phyloP scores from a whole-genome alignment of 2,888 invertebrate genomes.

The Epistrophella euchroma region DNA sequence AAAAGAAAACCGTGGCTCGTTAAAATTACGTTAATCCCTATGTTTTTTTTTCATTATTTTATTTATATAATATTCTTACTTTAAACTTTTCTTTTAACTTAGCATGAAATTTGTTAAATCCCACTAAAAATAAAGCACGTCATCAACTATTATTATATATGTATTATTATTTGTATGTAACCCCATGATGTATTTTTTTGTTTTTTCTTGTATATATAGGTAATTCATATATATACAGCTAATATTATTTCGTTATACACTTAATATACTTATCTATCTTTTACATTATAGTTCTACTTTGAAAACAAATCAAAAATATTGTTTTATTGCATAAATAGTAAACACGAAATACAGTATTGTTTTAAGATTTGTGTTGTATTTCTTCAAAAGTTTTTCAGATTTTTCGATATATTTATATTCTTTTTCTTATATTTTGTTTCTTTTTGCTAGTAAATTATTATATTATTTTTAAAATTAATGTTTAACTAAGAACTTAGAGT shows the following conservation, averaged over 20 bases:
- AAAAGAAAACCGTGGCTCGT: slow-evolving; percentile 71
- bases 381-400: slow-evolving; percentile 50
- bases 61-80: slow-evolving; percentile 45
- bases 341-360: slow-evolving; percentile 49
- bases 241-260: slow-evolving; percentile 45
- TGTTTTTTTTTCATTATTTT: slow-evolving; percentile 37
- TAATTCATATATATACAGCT: slow-evolving; percentile 62
- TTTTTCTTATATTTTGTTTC: neutral
- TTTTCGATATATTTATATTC: slow-evolving; percentile 21
- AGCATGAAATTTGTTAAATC: slow-evolving; percentile 67
- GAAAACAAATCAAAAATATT: slow-evolving; percentile 30
- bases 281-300: slow-evolving; percentile 54
- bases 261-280: slow-evolving; percentile 25
- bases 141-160: slow-evolving; percentile 58
- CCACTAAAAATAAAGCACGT: slow-evolving; percentile 74
- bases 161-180: slow-evolving; percentile 45
- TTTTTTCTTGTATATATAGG: slow-evolving; percentile 24
- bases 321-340: slow-evolving; percentile 69
- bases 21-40: slow-evolving; percentile 41
- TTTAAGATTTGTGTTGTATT: slow-evolving; percentile 44
- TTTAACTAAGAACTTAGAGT: slow-evolving; percentile 67
- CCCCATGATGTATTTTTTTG: slow-evolving; percentile 54
- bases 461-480: slow-evolving; percentile 44
- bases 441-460: slow-evolving; percentile 37
- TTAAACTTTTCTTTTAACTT: slow-evolving; percentile 61